Percentiles rank a stretch among this genome's conserved stretches.
Conservation (phyloP, 2,797 vertebrate species). For the Odontamblyopus lacepedii region DNA sequence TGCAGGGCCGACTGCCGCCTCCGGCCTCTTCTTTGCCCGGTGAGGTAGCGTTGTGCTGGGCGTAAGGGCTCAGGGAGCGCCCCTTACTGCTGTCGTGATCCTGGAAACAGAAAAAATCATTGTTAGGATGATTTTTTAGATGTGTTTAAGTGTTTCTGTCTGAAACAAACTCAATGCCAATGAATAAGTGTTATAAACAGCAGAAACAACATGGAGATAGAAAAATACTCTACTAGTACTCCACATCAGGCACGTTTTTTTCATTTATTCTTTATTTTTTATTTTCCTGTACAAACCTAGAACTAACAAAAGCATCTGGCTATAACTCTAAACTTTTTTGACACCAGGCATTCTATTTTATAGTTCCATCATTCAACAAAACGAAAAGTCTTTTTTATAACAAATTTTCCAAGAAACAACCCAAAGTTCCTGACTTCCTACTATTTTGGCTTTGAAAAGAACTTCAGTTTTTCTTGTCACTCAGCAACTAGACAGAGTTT, state of each 20-base stretch:
- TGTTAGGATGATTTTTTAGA: background rate
- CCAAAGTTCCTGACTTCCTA: background rate
- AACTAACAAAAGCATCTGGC: background rate
- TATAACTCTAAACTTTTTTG: background rate
- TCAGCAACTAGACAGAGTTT: background rate
- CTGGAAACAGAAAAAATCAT: slow-evolving; percentile 58
- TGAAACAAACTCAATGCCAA: background rate
- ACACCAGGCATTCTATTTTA: background rate
- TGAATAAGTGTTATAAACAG: slow-evolving; percentile 3
- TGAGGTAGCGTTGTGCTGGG: slow-evolving; percentile 98
- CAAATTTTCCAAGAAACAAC: background rate
- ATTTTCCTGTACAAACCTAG: background rate
- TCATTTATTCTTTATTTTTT: background rate
- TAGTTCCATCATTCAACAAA: background rate
- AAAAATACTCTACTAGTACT: background rate
- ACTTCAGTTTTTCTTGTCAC: slow-evolving; percentile 1
- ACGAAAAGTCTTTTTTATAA: background rate
- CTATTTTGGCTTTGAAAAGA: background rate
- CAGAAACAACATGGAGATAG: background rate
- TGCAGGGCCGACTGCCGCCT: slow-evolving; percentile 83
- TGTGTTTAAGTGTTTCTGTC: background rate
- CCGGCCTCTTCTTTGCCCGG: slow-evolving; percentile 91
- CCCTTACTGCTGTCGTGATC: slow-evolving; percentile 94
- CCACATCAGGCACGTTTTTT: background rate
- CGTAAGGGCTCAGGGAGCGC: slow-evolving; percentile 89